phyloP scores from a whole-genome alignment of 2,113 vertebrate genomes.

The Prionailurus bengalensis region DNA sequence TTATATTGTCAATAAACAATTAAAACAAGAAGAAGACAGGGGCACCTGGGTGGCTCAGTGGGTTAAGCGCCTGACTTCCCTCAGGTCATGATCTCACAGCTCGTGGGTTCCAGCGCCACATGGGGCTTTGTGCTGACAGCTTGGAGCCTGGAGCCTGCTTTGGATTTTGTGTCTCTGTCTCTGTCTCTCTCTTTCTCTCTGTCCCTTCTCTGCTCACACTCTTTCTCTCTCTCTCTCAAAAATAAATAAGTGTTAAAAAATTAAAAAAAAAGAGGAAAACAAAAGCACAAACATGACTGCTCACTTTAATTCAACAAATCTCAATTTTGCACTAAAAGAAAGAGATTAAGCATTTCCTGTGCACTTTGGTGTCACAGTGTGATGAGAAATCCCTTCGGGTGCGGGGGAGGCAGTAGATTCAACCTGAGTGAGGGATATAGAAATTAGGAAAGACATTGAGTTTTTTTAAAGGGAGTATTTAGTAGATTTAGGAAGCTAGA shows the following conservation, averaged over 20 bases:
- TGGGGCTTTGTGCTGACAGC: too few species aligned
- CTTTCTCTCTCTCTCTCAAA: too few species aligned
- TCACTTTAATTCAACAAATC: background rate
- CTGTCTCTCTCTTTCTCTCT: too few species aligned
- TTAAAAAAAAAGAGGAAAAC: background rate
- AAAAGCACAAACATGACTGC: background rate
- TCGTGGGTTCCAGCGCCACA: too few species aligned
- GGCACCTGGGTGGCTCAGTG: too few species aligned
- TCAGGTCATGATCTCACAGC: too few species aligned
- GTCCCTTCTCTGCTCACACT: too few species aligned
- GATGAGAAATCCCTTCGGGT: slow-evolving; percentile 52
- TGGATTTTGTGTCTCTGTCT: too few species aligned
- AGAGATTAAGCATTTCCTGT: slow-evolving; percentile 41
- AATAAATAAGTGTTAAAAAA: too few species aligned
- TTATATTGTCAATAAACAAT: background rate
- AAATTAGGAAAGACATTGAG: background rate
- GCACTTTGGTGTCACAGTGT: background rate
- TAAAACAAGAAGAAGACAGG: background rate
- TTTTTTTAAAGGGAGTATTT: slow-evolving; percentile 25
- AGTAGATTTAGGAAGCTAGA: background rate
- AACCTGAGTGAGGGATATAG: background rate
- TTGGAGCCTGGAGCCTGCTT: too few species aligned
- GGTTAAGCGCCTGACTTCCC: too few species aligned
- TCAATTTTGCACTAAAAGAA: background rate
- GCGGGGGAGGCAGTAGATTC: background rate